Percentiles rank a stretch among this genome's conserved stretches.
phyloP scores from a whole-genome alignment of 2,888 invertebrate genomes.

The Thereva unica region DNA sequence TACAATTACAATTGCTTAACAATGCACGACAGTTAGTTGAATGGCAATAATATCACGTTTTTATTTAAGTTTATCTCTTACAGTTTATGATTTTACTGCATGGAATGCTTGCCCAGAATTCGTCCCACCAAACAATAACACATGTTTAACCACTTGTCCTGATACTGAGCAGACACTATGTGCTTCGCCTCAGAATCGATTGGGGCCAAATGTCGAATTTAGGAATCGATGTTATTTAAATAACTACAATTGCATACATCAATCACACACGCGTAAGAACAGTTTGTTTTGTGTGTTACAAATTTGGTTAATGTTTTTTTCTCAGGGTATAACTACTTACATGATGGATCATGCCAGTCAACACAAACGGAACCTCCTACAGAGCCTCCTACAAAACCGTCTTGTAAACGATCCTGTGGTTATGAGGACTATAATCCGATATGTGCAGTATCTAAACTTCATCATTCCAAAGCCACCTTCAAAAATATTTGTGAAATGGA shows the following conservation, averaged over 20 bases:
- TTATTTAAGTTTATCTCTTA: not conserved
- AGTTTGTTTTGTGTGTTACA: too few relatives aligned
- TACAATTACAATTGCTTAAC: slow-evolving; percentile 11
- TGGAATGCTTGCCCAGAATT: too few relatives aligned
- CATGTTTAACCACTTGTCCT: not conserved
- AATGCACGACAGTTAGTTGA: slow-evolving; percentile 1
- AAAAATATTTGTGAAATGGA: slow-evolving; percentile 24
- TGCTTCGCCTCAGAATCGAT: not conserved
- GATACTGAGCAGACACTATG: slow-evolving; percentile 1
- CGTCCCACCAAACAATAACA: not conserved
- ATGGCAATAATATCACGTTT: not conserved
- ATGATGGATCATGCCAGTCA: too few relatives aligned
- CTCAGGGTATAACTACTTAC: too few relatives aligned
- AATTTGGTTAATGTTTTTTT: too few relatives aligned
- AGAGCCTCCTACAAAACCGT: too few relatives aligned
- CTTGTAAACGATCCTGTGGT: too few relatives aligned
- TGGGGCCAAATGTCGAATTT: slow-evolving; percentile 11
- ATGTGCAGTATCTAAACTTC: slow-evolving; percentile 12
- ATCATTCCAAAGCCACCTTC: slow-evolving; percentile 7
- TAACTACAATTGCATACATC: slow-evolving; percentile 9
- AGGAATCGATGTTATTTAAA: slow-evolving; percentile 2
- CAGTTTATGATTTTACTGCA: not conserved
- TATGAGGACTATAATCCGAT: not conserved
- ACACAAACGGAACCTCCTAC: too few relatives aligned
- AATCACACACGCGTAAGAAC: not conserved